Evolutionary conservation across 2,888 invertebrate genomes (phyloP).

Genomic region (Acanthoscelides obtectus): DNA sequence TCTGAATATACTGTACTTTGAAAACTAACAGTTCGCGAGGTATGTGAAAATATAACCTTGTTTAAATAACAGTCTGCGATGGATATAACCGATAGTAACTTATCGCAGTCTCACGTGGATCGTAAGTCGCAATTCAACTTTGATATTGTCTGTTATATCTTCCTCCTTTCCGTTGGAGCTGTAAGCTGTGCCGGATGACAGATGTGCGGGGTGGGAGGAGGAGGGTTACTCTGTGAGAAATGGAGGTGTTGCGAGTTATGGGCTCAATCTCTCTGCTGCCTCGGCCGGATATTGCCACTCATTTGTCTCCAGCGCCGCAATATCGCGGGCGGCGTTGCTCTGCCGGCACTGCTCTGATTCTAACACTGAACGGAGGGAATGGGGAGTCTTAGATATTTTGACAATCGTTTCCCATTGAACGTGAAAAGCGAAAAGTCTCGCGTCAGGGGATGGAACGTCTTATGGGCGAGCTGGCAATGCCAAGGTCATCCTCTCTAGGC

Average conservation of each 20-base stretch:
- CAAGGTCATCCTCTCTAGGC: no score
- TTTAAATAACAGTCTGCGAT: no score
- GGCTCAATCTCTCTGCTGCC: slow-evolving; percentile 42
- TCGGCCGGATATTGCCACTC: slow-evolving; percentile 46
- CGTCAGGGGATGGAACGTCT: no score
- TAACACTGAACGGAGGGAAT: slow-evolving; percentile 14
- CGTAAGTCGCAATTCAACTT: not conserved
- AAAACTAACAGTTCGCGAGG: no score
- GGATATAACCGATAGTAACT: not conserved
- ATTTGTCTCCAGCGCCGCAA: slow-evolving; percentile 44
- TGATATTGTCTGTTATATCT: not conserved
- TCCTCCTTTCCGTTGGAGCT: not conserved
- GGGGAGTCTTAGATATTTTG: no score
- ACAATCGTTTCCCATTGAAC: no score
- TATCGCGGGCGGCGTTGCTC: slow-evolving; percentile 33
- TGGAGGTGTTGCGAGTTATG: slow-evolving; percentile 45
- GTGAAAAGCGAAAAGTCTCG: no score
- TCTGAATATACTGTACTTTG: no score
- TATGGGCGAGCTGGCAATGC: no score
- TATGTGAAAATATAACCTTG: no score
- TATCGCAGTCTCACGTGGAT: not conserved
- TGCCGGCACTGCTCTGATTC: slow-evolving; percentile 32
- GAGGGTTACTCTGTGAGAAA: slow-evolving; percentile 38
- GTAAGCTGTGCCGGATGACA: slow-evolving; percentile 24
- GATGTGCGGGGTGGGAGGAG: slow-evolving; percentile 25